Base-by-base conservation (phyloP, 2,113 vertebrate genomes). In the Embiotoca jacksoni region DNA sequence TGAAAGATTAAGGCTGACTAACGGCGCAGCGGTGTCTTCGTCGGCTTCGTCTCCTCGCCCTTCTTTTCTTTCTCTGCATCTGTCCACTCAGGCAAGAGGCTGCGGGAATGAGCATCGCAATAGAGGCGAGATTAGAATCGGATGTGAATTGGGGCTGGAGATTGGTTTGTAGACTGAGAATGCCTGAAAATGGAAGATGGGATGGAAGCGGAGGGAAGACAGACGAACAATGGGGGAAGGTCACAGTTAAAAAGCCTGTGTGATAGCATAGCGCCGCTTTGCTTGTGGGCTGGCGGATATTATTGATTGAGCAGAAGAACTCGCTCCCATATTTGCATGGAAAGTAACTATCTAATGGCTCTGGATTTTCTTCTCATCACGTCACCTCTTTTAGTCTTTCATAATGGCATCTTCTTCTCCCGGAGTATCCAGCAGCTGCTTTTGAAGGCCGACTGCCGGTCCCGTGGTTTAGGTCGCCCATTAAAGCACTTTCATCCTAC, bases 51-150 rank as follows among this genome's bases (percentile, higher is more conserved):
- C 84, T 85, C 79, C 54, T 30, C 56, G 44, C 66, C 35, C 64
- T 0, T 46, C 59, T 77, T 67, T 82, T 56, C 72, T 69, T 55
- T 84, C 76, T 76, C 44, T 75, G 50, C 56, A 32, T 82, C 69
- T 52, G 59, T 85, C 83, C 82, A 73, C 13, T 87, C 49, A 54
- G 78, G 78, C 81, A 67, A 65, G 78, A 75, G 82, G 80, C 68
- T 56, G 82, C 47, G 70, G 66, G 84, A 88, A 91, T 83, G 84
- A 88, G 81, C 84, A 73, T 71, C 10, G 82, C 80, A 87, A 83
- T 85, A 78, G 87, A 74, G 87, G 80, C 7, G 5, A 91, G 93
- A 94, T 93, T 92, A 92, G 73, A 90, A 93, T 93, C 91, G 65
- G 88, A 89, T 82, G 85, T 83, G 91, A 92, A 91, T 90, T 92